A percentile compares a stretch with the other conserved stretches of the same genome.
Evolutionary conservation across 2,888 invertebrate species (phyloP).

Genomic region (Abrostola tripartita): DNA sequence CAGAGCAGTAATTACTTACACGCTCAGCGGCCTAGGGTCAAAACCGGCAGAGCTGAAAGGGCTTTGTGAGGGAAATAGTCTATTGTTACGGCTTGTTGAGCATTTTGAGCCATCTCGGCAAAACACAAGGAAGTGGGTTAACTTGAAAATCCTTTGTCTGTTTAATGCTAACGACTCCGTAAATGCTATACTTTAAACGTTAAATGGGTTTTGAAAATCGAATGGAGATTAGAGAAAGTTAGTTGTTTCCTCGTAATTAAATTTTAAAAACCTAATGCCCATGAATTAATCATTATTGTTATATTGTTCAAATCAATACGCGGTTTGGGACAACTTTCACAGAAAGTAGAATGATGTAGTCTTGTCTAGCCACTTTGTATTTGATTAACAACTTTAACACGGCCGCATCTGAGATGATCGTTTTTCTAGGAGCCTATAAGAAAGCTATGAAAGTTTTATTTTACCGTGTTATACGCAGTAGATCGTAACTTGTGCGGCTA

Average conservation of each 20-base stretch:
- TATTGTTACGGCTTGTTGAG: conserved; percentile 74
- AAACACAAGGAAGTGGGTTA: conserved; percentile 53
- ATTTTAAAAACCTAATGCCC: conserved; percentile 24
- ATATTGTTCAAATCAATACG: conserved; percentile 40
- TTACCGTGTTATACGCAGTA: conserved; percentile 23
- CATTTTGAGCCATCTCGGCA: conserved; percentile 60
- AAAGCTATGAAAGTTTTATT: conserved; percentile 31
- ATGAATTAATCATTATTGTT: conserved; percentile 36
- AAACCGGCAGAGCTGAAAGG: conserved; percentile 73
- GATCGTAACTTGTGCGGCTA: conserved; percentile 39
- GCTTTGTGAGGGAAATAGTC: conserved; percentile 75
- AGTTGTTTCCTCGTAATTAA: conserved; percentile 26
- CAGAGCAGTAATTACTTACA: conserved; percentile 80
- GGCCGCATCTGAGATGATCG: conserved; percentile 15
- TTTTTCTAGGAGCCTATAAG: conserved; percentile 15
- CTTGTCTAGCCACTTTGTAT: conserved; percentile 24
- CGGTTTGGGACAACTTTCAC: conserved; percentile 47
- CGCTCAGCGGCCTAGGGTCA: conserved; percentile 66
- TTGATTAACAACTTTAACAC: conserved; percentile 32
- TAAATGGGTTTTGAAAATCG: conserved; percentile 19
- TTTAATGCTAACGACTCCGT: conserved; percentile 34
- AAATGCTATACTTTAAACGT: conserved; percentile 20
- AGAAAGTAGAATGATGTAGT: conserved; percentile 41
- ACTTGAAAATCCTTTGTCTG: conserved; percentile 49
- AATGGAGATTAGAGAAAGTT: conserved; percentile 36